Evolutionary conservation across 1,140 invertebrate species (phyloP), one percentile per base, ranked within the genome.

Genomic region (Eubasilissa regina): DNA sequence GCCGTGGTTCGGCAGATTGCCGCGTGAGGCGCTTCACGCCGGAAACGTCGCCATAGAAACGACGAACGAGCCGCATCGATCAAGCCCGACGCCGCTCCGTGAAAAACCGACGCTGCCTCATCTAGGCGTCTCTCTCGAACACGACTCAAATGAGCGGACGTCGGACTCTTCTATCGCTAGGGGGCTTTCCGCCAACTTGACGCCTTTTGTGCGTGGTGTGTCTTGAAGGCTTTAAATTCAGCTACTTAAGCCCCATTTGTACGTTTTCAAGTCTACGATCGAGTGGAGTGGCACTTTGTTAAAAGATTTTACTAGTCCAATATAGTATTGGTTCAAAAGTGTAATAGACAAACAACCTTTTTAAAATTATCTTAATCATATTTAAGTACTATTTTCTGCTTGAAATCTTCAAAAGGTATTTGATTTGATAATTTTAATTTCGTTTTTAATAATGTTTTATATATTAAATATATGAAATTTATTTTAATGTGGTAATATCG

Each of bases 11-110:
- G 56, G 44, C 68, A 74, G 77, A 64, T 77, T 55, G 56, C 72
- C 56, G 80, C 60, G 75, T 56, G 68, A 44, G 77, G 51, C 72
- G 70, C 45, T 62, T 35, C 62, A 60, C 47, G 51, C 81, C 81
- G 81, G 79, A 79, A 81, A 77, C 62, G 79, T 80, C 72, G 68
- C 78, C 80, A 81, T 83, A 68, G 80, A 56, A 75, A 83, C 80
- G 72, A 58, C 79, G 78, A 75, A 53, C 74, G 80, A 68, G 80
- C 70, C 75, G 80, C 75, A 77, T 78, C 75, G 75, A 81, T 81
- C 77, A 78, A 53, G 44, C 45, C 64, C 66, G 35, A 45, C 64
- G 80, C 78, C 53, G 45, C 45, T 17, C 78, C 47, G 53, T 17
- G 45, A 51, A 35, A 58, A 72, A 73, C 76, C 73, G 58, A 66